These are phyloP conservation scores for Eristalinus sepulchralis DNA, from an alignment of 2,888 invertebrate genomes.

Conservation along the genomic window DNA sequence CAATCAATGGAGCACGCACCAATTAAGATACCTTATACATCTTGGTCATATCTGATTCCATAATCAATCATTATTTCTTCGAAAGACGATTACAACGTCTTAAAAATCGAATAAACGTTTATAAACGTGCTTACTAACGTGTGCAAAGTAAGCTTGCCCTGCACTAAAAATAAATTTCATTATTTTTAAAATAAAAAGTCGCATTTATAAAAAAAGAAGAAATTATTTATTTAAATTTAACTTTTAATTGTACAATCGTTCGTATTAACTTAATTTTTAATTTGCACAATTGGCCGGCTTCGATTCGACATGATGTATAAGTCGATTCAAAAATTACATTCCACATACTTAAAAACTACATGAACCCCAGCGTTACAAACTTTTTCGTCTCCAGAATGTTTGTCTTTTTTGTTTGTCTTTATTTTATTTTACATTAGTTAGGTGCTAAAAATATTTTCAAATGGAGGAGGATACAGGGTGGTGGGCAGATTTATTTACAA, in stretches of 20 bases:
- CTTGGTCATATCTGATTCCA: no score
- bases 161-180: not conserved
- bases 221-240: not conserved
- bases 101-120: no score
- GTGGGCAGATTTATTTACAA: constrained; percentile 46
- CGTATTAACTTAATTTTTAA: not conserved
- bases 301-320: constrained; percentile 8
- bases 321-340: not conserved
- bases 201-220: constrained; percentile 10
- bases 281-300: constrained; percentile 45
- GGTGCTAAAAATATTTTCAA: not conserved
- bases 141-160: no score
- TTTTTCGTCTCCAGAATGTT: not conserved
- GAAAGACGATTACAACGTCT: no score
- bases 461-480: not conserved
- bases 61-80: no score
- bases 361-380: constrained; percentile 3
- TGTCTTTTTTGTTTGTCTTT: not conserved
- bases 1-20: no score
- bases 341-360: constrained; percentile 20
- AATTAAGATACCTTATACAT: no score
- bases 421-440: not conserved
- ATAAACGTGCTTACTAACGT: no score
- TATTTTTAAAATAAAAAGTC: no score
- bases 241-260: not conserved